These are phyloP conservation scores for Epizoanthus fatuus DNA, from an alignment of 92 coral and sea anemone species.

Conservation along the genomic window DNA sequence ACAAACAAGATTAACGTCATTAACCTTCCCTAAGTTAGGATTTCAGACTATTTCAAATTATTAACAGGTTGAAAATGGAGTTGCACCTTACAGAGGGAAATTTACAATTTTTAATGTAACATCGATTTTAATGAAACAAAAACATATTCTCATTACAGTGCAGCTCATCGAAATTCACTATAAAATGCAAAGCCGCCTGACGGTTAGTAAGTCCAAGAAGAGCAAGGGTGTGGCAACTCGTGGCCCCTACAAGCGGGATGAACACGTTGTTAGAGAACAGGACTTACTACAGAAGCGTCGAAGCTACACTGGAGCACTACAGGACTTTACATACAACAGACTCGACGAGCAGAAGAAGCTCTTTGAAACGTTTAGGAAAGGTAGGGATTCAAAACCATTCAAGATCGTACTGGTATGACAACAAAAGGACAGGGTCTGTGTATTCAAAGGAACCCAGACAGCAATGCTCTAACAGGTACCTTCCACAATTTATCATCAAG, in stretches of 20 bases:
- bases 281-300: constrained; percentile 35
- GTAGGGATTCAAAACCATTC: constrained; percentile 20
- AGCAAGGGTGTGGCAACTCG: constrained; percentile 1
- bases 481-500: too few species aligned
- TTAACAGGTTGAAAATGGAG: too few species aligned
- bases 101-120: neutral
- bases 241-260: constrained; percentile 60
- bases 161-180: constrained; percentile 43
- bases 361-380: constrained; percentile 32
- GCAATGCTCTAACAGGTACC: too few species aligned
- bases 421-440: too few species aligned
- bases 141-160: constrained; percentile 15
- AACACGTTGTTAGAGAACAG: constrained; percentile 48
- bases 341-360: constrained; percentile 45
- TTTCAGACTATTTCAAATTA: too few species aligned
- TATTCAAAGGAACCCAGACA: too few species aligned
- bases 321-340: constrained; percentile 46
- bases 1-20: neutral
- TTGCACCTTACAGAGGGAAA: too few species aligned
- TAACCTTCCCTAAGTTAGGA: too few species aligned
- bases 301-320: constrained; percentile 31
- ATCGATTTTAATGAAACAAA: too few species aligned
- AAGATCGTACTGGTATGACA: neutral
- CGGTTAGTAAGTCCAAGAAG: neutral
- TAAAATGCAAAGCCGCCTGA: constrained; percentile 1